phyloP scores from a whole-genome alignment of 2,888 invertebrate species.

The Aphidius colemani region DNA sequence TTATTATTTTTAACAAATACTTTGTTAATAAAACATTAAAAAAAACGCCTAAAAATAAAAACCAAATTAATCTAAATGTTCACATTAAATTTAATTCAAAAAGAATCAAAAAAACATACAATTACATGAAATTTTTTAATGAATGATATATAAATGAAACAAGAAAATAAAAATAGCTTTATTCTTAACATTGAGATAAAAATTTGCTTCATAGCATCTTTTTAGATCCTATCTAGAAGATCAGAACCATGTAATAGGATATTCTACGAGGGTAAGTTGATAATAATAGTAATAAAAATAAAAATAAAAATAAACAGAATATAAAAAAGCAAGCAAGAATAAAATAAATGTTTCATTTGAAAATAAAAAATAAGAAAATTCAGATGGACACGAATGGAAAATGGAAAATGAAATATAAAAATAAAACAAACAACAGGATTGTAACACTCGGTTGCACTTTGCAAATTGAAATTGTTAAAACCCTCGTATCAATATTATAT shows the following conservation, averaged over 20 bases:
- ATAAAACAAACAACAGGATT: constrained; percentile 9
- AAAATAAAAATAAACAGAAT: not conserved
- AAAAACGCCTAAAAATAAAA: too few relatives aligned
- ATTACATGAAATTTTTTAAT: too few relatives aligned
- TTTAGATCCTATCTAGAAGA: constrained; percentile 15
- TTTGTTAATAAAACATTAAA: too few relatives aligned
- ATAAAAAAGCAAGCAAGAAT: not conserved
- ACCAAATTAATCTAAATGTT: too few relatives aligned
- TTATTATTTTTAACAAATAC: too few relatives aligned
- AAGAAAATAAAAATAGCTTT: too few relatives aligned
- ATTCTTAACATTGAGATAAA: constrained; percentile 8
- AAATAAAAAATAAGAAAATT: constrained; percentile 4
- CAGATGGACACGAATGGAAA: constrained; percentile 9
- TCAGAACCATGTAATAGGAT: constrained; percentile 19
- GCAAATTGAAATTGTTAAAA: constrained; percentile 22
- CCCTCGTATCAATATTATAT: constrained; percentile 19
- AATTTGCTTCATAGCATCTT: constrained; percentile 11
- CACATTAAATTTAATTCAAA: too few relatives aligned
- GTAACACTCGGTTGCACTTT: constrained; percentile 18
- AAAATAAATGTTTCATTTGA: constrained; percentile 1
- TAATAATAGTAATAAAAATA: constrained; percentile 2
- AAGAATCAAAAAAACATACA: too few relatives aligned
- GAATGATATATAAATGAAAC: too few relatives aligned
- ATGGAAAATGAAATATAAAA: constrained; percentile 1
- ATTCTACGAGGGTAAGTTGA: constrained; percentile 13